Evolutionary conservation across 2,888 invertebrate genomes (phyloP).

Genomic region (Myopa tessellatipennis): DNA sequence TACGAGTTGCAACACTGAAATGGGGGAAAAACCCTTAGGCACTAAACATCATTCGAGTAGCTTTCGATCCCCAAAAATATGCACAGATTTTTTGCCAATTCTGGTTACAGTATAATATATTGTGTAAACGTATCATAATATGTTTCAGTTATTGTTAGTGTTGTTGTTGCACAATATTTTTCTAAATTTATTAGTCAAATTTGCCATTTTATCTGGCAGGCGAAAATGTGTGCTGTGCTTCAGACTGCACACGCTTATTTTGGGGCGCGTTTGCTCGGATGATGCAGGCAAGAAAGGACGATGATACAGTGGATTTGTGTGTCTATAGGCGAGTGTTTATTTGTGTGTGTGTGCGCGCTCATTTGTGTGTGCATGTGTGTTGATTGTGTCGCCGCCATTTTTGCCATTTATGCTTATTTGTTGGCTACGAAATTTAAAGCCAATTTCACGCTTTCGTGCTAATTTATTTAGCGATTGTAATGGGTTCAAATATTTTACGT

Average conservation of each 20-base stretch:
- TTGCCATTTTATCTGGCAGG: conserved; percentile 31
- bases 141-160: not conserved
- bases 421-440: conserved; percentile 47
- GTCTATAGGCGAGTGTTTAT: not conserved
- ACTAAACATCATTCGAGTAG: not conserved
- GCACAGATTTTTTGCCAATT: not conserved
- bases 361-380: conserved; percentile 24
- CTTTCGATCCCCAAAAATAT: not conserved
- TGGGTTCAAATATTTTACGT: not conserved
- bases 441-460: conserved; percentile 59
- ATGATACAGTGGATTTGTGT: too few species aligned
- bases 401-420: conserved; percentile 21
- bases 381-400: conserved; percentile 36
- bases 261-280: too few species aligned
- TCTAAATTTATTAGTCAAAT: conserved; percentile 10
- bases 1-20: not conserved
- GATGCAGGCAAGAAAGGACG: too few species aligned
- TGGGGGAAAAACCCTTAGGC: not conserved
- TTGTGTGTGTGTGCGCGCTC: conserved; percentile 1
- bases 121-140: not conserved
- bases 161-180: not conserved
- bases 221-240: conserved; percentile 1
- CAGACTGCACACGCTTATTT: not conserved
- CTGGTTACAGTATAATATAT: not conserved
- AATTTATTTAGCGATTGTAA: conserved; percentile 45